Conservation (phyloP, 2,113 vertebrate species). For the Dissostichus mawsoni region DNA sequence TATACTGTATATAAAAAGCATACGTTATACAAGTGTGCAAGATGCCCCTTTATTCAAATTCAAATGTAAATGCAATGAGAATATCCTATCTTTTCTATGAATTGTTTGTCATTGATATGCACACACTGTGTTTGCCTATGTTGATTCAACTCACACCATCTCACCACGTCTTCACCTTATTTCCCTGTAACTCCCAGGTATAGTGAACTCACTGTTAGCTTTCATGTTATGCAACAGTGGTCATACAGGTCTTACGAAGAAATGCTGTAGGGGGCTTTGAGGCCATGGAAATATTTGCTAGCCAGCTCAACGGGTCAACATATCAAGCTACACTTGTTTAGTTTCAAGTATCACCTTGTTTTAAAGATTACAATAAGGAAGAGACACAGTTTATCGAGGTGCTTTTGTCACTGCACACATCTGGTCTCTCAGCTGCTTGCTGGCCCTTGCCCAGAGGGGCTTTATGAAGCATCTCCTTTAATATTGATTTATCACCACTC, state of each 20-base stretch:
- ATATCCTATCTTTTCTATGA: neutral
- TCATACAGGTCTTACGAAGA: constrained; percentile 27
- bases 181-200: constrained; percentile 24
- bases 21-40: too few species aligned
- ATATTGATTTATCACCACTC: constrained; percentile 52
- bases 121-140: neutral
- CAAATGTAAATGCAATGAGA: too few species aligned
- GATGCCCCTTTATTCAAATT: too few species aligned
- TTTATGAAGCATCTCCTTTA: constrained; percentile 32
- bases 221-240: constrained; percentile 4
- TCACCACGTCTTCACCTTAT: constrained; percentile 26
- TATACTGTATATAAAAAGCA: too few species aligned
- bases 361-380: constrained; percentile 23
- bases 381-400: neutral
- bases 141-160: constrained; percentile 13
- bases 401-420: neutral
- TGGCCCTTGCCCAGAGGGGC: neutral
- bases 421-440: constrained; percentile 10
- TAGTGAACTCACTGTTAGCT: constrained; percentile 15
- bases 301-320: neutral
- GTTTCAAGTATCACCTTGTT: constrained; percentile 23
- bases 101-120: constrained; percentile 1
- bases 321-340: constrained; percentile 18
- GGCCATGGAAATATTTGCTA: constrained; percentile 15
- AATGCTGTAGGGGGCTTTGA: constrained; percentile 11